phyloP scores from a whole-genome alignment of 2,113 vertebrate species.

The Plecotus auritus region DNA sequence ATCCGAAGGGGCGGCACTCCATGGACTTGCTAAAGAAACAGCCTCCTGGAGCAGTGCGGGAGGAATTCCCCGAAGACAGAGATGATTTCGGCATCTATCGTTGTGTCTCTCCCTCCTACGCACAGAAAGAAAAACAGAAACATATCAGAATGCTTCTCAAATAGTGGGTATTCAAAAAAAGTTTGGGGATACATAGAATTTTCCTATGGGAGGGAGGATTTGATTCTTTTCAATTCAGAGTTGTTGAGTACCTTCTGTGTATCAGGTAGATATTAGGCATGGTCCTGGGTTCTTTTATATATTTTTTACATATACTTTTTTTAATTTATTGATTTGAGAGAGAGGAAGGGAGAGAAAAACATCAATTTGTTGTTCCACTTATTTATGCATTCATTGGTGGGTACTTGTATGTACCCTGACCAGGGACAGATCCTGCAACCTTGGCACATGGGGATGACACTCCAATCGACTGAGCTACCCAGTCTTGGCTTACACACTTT shows the following conservation, averaged over 20 bases:
- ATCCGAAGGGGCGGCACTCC: not conserved
- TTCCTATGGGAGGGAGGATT: not conserved
- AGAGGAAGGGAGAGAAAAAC: no score
- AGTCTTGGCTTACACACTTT: not conserved
- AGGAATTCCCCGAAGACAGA: not conserved
- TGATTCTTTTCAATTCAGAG: not conserved
- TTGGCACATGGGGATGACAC: no score
- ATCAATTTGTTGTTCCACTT: no score
- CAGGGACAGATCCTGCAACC: no score
- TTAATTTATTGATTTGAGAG: no score
- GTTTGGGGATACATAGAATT: not conserved
- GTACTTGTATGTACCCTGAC: no score
- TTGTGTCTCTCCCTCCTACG: not conserved
- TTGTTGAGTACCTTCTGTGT: not conserved
- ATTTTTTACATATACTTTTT: not conserved
- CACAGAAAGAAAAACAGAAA: not conserved
- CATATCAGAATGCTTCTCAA: not conserved
- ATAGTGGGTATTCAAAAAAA: not conserved
- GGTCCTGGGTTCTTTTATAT: not conserved
- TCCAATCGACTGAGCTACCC: no score
- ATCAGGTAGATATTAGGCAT: not conserved
- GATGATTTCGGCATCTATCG: not conserved
- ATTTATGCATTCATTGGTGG: no score
- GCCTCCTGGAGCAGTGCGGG: not conserved
- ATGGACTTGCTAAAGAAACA: not conserved